Conservation (phyloP, 2,113 vertebrate species). For the Naja naja region DNA sequence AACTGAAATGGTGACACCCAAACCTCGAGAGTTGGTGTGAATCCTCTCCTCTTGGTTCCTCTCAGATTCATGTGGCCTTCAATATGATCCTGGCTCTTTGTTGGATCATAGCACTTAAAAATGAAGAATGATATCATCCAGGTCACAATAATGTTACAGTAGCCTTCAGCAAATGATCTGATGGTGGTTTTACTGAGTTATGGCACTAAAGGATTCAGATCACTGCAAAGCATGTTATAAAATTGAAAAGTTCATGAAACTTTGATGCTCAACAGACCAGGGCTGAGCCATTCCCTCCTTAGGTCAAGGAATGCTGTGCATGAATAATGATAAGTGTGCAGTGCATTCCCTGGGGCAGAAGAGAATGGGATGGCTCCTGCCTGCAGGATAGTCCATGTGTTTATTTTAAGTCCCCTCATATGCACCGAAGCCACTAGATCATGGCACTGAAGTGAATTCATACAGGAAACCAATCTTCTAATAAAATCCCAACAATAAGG, state of each 20-base stretch:
- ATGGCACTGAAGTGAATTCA: constrained; percentile 53
- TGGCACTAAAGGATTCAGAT: constrained; percentile 65
- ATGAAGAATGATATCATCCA: constrained; percentile 49
- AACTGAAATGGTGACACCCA: constrained; percentile 24
- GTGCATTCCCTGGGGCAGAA: background rate
- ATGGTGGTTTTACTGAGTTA: constrained; percentile 50
- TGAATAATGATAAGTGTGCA: background rate
- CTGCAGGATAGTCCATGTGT: background rate
- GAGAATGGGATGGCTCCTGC: constrained; percentile 2
- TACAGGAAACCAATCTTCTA: constrained; percentile 58
- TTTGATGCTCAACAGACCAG: background rate
- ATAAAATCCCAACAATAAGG: constrained; percentile 67
- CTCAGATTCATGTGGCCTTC: constrained; percentile 38
- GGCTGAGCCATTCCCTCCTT: background rate
- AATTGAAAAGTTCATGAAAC: constrained; percentile 18
- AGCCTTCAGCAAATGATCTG: constrained; percentile 46
- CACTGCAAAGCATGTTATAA: constrained; percentile 43
- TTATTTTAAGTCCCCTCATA: background rate
- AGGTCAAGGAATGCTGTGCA: constrained; percentile 10
- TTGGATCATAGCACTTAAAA: constrained; percentile 52
- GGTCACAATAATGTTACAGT: constrained; percentile 54
- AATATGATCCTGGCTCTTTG: constrained; percentile 19
- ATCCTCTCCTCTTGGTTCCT: constrained; percentile 8
- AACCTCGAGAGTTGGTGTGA: background rate
- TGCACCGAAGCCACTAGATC: background rate